phyloP scores from a whole-genome alignment of 1,140 invertebrate genomes.

The Carcinoscorpius rotundicauda region DNA sequence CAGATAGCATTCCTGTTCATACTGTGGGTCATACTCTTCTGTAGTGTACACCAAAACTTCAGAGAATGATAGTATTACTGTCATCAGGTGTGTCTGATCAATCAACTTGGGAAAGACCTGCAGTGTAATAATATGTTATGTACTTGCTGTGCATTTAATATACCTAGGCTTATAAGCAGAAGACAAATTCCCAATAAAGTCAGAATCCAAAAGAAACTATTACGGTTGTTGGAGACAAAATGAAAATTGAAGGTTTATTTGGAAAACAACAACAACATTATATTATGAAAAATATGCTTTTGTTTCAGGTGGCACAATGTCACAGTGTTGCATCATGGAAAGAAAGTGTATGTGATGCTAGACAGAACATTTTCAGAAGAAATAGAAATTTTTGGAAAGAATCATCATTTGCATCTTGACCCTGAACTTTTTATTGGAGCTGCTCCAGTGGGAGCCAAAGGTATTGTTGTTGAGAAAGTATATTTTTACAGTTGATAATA shows the following conservation, averaged over 20 bases:
- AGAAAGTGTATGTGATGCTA: constrained; percentile 56
- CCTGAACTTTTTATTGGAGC: constrained; percentile 85
- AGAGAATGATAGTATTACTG: no score
- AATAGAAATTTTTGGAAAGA: constrained; percentile 54
- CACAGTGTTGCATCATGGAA: constrained; percentile 64
- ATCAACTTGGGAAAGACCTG: no score
- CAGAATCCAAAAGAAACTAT: no score
- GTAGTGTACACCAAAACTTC: no score
- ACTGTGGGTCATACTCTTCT: no score
- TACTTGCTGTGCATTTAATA: no score
- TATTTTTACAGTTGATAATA: no score
- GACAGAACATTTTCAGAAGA: constrained; percentile 40
- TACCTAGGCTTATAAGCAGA: constrained; percentile 1
- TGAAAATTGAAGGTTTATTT: no score
- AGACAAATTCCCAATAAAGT: not conserved
- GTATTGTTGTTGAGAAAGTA: constrained; percentile 17
- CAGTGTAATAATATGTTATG: no score
- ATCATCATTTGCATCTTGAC: constrained; percentile 73
- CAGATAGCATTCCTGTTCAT: no score
- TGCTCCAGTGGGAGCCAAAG: constrained; percentile 43
- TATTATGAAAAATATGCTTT: not conserved
- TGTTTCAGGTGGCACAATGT: constrained; percentile 73
- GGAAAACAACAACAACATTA: not conserved
- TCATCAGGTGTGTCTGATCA: no score
- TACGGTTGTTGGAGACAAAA: no score